A percentile compares a stretch with the other conserved stretches of the same genome.
These are phyloP conservation scores for Leptura quadrifasciata DNA, from an alignment of 2,888 invertebrate genomes.

Conservation along the genomic window DNA sequence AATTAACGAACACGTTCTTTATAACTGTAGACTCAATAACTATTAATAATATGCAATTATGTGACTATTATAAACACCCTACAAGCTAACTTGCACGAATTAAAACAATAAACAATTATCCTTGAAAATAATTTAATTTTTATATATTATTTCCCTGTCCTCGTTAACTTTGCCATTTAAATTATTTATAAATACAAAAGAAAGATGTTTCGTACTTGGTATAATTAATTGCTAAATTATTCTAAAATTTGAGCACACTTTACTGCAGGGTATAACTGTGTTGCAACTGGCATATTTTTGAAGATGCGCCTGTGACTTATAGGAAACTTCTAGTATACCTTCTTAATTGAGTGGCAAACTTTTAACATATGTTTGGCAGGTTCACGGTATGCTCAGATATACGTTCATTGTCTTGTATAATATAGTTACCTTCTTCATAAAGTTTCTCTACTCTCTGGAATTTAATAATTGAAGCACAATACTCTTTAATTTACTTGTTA, in stretches of 20 bases:
- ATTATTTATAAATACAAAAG: constrained; percentile 4
- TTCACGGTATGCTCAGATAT: too few relatives aligned
- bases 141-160: constrained; percentile 20
- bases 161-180: constrained; percentile 25
- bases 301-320: neutral
- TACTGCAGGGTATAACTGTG: neutral
- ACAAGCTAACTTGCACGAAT: neutral
- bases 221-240: neutral
- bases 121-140: constrained; percentile 11
- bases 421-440: too few relatives aligned
- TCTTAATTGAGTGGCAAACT: neutral
- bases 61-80: neutral
- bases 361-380: too few relatives aligned
- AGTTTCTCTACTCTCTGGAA: too few relatives aligned
- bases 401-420: too few relatives aligned
- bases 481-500: neutral
- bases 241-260: neutral
- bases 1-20: too few relatives aligned
- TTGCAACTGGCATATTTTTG: neutral
- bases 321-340: neutral
- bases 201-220: neutral
- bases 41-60: too few relatives aligned
- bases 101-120: constrained; percentile 28
- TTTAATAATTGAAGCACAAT: neutral
- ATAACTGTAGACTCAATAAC: too few relatives aligned